A percentile compares a stretch with the other conserved stretches of the same genome.
Evolutionary conservation across 2,888 invertebrate genomes (phyloP).

Genomic region (Cynaeus angustus): DNA sequence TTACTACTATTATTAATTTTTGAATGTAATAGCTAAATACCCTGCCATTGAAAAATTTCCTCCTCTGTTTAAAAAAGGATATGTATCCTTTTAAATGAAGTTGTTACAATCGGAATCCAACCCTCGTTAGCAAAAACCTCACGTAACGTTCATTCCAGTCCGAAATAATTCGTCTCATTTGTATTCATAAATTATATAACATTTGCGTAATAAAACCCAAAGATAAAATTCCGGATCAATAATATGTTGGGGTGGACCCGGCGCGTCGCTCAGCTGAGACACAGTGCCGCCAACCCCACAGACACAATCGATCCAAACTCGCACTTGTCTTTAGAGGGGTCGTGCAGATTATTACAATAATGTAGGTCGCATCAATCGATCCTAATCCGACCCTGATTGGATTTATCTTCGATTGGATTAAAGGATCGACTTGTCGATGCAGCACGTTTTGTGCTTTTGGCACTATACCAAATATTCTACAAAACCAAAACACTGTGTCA

Average conservation of each 20-base stretch:
- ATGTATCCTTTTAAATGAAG: too few species aligned
- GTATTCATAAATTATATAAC: not conserved
- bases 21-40: too few species aligned
- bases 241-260: conserved; percentile 17
- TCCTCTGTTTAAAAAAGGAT: too few species aligned
- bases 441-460: conserved; percentile 22
- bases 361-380: conserved; percentile 13
- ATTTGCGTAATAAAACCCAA: not conserved
- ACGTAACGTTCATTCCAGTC: too few species aligned
- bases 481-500: conserved; percentile 37
- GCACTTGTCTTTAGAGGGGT: conserved; percentile 14
- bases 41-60: too few species aligned
- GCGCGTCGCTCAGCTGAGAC: conserved; percentile 43
- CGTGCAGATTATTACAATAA: conserved; percentile 16
- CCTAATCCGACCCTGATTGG: conserved; percentile 20
- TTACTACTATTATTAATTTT: too few species aligned
- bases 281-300: conserved; percentile 39
- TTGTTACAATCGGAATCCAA: too few species aligned
- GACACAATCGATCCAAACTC: conserved; percentile 37
- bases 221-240: conserved; percentile 19
- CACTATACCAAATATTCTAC: conserved; percentile 19
- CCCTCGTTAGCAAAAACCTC: too few species aligned
- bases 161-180: too few species aligned
- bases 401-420: conserved; percentile 23
- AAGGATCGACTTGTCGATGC: conserved; percentile 2